Evolutionary conservation across 2,113 vertebrate species (phyloP).

Genomic region (Cottus gobio): DNA sequence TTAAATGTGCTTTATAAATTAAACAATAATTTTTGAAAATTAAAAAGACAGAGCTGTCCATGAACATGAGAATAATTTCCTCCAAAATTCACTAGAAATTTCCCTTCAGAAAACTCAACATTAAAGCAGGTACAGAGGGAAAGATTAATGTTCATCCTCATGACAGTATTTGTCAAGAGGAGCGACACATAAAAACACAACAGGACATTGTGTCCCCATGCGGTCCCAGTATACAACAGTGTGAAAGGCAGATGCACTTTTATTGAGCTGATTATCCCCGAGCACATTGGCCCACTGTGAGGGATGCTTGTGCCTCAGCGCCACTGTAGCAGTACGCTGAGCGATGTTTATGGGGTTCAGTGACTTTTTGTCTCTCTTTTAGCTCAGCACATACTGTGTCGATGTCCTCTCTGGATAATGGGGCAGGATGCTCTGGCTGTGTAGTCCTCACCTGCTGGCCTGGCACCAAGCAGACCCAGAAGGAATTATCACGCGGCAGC

Average conservation of each 20-base stretch:
- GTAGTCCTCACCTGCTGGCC: slow-evolving; percentile 68
- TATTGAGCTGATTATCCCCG: slow-evolving; percentile 70
- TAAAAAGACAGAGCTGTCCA: neutral
- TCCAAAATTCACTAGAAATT: neutral
- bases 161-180: slow-evolving; percentile 53
- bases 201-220: slow-evolving; percentile 57
- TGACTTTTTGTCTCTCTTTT: slow-evolving; percentile 40
- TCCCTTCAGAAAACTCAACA: slow-evolving; percentile 14
- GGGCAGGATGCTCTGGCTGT: slow-evolving; percentile 57
- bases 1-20: neutral
- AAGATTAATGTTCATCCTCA: slow-evolving; percentile 42
- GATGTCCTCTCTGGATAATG: slow-evolving; percentile 47
- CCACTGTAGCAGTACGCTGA: slow-evolving; percentile 26
- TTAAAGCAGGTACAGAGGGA: neutral
- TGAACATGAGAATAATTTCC: neutral
- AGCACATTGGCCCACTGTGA: slow-evolving; percentile 63
- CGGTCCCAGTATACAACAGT: slow-evolving; percentile 40
- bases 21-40: neutral
- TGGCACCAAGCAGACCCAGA: slow-evolving; percentile 60
- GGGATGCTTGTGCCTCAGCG: slow-evolving; percentile 50
- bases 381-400: slow-evolving; percentile 35
- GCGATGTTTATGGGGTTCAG: slow-evolving; percentile 32
- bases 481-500: slow-evolving; percentile 59
- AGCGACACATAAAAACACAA: slow-evolving; percentile 42
- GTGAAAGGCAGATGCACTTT: slow-evolving; percentile 68